Evolutionary conservation across 2,888 invertebrate species (phyloP).

Genomic region (Leptinotarsa rubiginosa): DNA sequence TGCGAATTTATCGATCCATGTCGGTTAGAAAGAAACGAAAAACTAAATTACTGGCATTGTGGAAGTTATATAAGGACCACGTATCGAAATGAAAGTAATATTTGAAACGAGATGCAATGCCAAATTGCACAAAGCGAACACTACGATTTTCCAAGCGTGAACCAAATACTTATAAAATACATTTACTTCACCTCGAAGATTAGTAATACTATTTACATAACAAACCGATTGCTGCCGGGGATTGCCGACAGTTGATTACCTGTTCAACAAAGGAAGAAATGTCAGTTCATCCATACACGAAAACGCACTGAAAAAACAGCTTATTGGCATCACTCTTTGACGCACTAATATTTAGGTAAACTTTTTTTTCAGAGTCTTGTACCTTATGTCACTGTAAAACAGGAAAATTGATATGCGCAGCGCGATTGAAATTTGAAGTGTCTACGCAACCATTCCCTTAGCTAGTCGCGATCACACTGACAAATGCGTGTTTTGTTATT

Average conservation of each 20-base stretch:
- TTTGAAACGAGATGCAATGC: constrained; percentile 38
- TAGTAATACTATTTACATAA: constrained; percentile 60
- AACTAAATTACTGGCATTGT: constrained; percentile 7
- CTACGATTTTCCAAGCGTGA: constrained; percentile 27
- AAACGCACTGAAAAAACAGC: constrained; percentile 21
- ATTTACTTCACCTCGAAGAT: constrained; percentile 13
- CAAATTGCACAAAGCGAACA: constrained; percentile 34
- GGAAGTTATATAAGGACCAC: constrained; percentile 4
- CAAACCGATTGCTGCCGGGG: constrained; percentile 53
- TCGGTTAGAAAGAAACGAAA: not conserved
- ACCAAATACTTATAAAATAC: constrained; percentile 4
- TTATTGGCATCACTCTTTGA: constrained; percentile 40
- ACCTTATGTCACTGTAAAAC: not conserved
- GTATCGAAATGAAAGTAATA: constrained; percentile 42
- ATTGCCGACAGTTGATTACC: constrained; percentile 47
- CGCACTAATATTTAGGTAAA: not conserved
- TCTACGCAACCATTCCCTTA: constrained; percentile 28
- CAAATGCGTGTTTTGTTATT: constrained; percentile 55
- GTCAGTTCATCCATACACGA: constrained; percentile 37
- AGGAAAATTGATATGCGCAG: constrained; percentile 22
- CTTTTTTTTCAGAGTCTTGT: not conserved
- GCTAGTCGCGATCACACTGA: constrained; percentile 42
- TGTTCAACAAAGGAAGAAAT: constrained; percentile 58
- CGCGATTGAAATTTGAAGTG: constrained; percentile 22
- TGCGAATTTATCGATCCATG: constrained; percentile 13